These are phyloP conservation scores for Lycorma delicatula DNA, from an alignment of 1,140 invertebrate genomes.

Conservation along the genomic window DNA sequence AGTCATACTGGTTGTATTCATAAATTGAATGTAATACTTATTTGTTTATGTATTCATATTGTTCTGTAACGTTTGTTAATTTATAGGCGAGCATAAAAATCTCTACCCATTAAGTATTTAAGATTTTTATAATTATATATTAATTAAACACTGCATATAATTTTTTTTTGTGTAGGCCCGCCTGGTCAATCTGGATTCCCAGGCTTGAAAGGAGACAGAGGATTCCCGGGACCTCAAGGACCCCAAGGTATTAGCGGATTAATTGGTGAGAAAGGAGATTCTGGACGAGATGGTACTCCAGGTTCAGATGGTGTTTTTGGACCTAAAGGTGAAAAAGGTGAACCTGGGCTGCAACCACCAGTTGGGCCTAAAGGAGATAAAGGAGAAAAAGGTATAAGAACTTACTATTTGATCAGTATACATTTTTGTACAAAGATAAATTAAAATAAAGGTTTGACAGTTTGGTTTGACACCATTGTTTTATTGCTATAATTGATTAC, in stretches of 20 bases:
- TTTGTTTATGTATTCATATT: neutral
- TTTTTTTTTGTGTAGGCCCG: neutral
- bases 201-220: constrained; percentile 22
- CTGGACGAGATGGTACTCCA: constrained; percentile 53
- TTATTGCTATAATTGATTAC: too few species aligned
- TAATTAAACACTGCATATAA: too few species aligned
- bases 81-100: too few species aligned
- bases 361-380: constrained; percentile 48
- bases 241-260: constrained; percentile 45
- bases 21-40: neutral
- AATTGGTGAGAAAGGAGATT: constrained; percentile 21
- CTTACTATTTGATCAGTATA: constrained; percentile 2
- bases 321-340: constrained; percentile 41
- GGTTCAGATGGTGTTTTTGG: constrained; percentile 46
- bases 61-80: too few species aligned
- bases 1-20: too few species aligned
- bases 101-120: too few species aligned
- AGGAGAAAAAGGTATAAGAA: constrained; percentile 53
- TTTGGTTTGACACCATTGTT: too few species aligned
- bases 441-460: too few species aligned
- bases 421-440: too few species aligned
- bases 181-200: constrained; percentile 36
- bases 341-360: constrained; percentile 42
- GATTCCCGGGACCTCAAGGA: constrained; percentile 49
- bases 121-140: too few species aligned